A percentile compares a stretch with the other conserved stretches of the same genome.
These are phyloP conservation scores for Harpalus rubripes DNA, from an alignment of 2,888 invertebrate genomes.

Conservation along the genomic window DNA sequence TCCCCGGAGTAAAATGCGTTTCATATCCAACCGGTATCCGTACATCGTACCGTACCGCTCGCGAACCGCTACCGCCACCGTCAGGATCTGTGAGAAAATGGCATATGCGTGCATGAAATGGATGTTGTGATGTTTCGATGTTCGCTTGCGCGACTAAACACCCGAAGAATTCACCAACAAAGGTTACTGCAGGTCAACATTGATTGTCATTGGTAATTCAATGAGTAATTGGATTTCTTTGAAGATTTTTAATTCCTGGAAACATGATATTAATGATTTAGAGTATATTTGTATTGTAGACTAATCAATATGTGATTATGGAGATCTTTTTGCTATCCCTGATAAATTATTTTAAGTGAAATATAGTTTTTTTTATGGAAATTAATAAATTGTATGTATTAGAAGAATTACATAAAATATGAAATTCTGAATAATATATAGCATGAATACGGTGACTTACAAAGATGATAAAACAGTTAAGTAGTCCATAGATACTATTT, in stretches of 20 bases:
- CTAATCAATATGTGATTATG: not conserved
- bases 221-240: not conserved
- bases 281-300: not conserved
- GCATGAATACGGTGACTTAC: no score
- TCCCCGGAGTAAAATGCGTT: constrained; percentile 73
- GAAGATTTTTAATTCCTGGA: not conserved
- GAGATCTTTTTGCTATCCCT: not conserved
- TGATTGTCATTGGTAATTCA: not conserved
- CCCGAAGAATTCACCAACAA: not conserved
- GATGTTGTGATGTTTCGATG: constrained; percentile 5
- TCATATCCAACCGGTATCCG: constrained; percentile 62
- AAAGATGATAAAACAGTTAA: no score
- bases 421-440: not conserved
- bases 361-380: not conserved
- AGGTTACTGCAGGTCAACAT: not conserved
- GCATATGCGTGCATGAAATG: constrained; percentile 40
- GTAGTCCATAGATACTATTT: no score
- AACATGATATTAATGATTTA: not conserved
- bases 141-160: not conserved
- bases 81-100: constrained; percentile 38
- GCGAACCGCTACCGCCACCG: not conserved
- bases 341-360: not conserved
- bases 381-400: not conserved
- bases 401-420: not conserved
- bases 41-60: constrained; percentile 25